phyloP scores from a whole-genome alignment of 2,113 vertebrate species.

The Nycticryphes semicollaris region DNA sequence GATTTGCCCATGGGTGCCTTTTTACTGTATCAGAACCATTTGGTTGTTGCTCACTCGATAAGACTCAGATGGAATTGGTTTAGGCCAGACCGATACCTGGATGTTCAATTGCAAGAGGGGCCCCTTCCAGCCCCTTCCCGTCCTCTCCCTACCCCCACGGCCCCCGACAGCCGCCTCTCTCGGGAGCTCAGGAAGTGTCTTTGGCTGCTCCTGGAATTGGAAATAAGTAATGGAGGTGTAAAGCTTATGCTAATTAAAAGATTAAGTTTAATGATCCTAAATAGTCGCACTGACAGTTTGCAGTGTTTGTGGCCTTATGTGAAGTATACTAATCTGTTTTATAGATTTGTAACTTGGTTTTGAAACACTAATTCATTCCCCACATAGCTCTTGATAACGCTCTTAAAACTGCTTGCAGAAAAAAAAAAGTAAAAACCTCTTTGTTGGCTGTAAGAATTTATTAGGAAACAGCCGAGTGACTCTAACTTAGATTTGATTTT shows the following conservation, averaged over 20 bases:
- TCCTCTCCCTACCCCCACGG: neutral
- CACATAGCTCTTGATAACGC: constrained; percentile 19
- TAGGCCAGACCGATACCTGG: neutral
- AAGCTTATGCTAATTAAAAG: constrained; percentile 47
- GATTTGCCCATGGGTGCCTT: neutral
- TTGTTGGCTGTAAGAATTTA: neutral
- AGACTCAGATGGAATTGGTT: neutral
- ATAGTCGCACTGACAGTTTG: constrained; percentile 22
- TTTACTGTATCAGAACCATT: neutral
- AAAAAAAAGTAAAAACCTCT: neutral
- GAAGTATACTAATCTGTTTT: constrained; percentile 65
- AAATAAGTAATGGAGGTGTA: neutral
- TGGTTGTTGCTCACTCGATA: neutral
- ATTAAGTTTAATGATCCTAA: constrained; percentile 39
- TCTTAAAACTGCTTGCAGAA: neutral
- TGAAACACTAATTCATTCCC: constrained; percentile 57
- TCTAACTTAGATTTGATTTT: neutral
- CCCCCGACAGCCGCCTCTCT: neutral
- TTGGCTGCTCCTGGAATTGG: neutral
- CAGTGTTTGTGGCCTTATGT: constrained; percentile 56
- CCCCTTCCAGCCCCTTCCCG: neutral
- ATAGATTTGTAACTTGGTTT: constrained; percentile 58
- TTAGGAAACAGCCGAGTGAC: constrained; percentile 19
- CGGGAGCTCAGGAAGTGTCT: neutral
- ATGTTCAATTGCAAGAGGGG: neutral